Evolutionary conservation across 2,888 invertebrate species (phyloP).

Genomic region (Sesia apiformis): DNA sequence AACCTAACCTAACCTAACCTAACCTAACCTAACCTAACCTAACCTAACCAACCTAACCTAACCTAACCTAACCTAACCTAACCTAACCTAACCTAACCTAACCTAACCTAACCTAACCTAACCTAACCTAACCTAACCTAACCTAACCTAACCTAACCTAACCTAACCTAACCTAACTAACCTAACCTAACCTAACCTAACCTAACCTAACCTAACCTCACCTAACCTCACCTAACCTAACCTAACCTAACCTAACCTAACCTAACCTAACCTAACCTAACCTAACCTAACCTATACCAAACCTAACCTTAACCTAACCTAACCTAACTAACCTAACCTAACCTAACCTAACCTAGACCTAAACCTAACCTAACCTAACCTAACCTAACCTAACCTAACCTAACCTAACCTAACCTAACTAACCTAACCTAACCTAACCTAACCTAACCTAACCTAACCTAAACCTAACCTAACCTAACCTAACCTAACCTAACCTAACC

Average conservation of each 20-base stretch:
- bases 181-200: slow-evolving; percentile 6
- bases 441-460: too few relatives aligned
- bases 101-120: not conserved
- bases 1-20: not conserved
- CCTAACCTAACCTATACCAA: slow-evolving; percentile 13
- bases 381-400: too few relatives aligned
- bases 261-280: not conserved
- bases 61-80: not conserved
- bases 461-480: too few relatives aligned
- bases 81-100: not conserved
- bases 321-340: slow-evolving; percentile 5
- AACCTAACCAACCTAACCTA: not conserved
- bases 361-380: slow-evolving; percentile 14
- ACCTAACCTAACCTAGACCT: slow-evolving; percentile 15
- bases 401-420: too few relatives aligned
- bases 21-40: not conserved
- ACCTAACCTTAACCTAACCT: slow-evolving; percentile 12
- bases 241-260: slow-evolving; percentile 14
- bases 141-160: slow-evolving; percentile 14
- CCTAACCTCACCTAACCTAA: slow-evolving; percentile 13
- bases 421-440: too few relatives aligned
- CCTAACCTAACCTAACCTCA: slow-evolving; percentile 8
- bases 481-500: too few relatives aligned
- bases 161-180: slow-evolving; percentile 18
- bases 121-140: slow-evolving; percentile 1